Conservation (phyloP, 2,888 invertebrate genomes). For the Aphidius colemani region DNA sequence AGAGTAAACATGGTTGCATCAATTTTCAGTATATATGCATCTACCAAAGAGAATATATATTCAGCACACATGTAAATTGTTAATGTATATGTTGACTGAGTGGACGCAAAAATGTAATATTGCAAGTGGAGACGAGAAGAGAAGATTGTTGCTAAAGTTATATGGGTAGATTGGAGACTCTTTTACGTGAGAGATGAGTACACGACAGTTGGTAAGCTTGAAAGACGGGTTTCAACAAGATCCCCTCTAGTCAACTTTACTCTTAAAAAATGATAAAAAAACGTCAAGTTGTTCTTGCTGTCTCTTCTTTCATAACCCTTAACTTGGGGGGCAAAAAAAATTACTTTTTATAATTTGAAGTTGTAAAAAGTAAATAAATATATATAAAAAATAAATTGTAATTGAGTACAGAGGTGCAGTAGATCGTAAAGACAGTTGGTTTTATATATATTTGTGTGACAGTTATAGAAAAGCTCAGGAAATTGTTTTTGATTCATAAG, state of each 20-base stretch:
- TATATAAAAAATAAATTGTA: not conserved
- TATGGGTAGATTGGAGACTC: constrained; percentile 2
- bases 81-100: constrained; percentile 14
- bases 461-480: constrained; percentile 12
- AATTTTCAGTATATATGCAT: too few species aligned
- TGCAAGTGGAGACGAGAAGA: not conserved
- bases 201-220: constrained; percentile 20
- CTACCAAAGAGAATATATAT: not conserved
- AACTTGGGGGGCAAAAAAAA: too few species aligned
- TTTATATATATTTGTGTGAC: not conserved
- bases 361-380: not conserved
- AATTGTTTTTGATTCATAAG: constrained; percentile 18
- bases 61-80: not conserved
- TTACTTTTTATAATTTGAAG: not conserved
- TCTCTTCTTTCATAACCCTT: too few species aligned
- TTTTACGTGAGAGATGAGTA: constrained; percentile 5
- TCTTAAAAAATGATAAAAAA: constrained; percentile 5
- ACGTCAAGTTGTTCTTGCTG: not conserved
- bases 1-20: constrained; percentile 30
- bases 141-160: not conserved
- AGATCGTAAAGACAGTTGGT: too few species aligned
- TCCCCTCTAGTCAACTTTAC: not conserved
- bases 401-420: not conserved
- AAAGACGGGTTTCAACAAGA: constrained; percentile 5
- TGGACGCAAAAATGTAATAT: not conserved